These are phyloP conservation scores for Sipha flava DNA, from an alignment of 1,140 invertebrate genomes.

Conservation along the genomic window DNA sequence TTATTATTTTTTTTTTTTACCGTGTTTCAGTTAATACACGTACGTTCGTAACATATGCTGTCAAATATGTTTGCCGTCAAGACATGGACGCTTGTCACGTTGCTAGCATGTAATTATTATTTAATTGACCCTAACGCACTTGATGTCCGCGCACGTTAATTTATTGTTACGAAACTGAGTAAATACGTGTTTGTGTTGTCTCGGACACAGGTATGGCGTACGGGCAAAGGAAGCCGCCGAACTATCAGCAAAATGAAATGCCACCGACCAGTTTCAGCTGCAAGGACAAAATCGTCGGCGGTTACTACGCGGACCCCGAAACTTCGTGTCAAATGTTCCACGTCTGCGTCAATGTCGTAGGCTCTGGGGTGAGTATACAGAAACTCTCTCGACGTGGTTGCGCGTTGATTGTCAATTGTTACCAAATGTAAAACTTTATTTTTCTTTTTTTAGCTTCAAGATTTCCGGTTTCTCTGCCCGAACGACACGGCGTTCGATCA, in stretches of 20 bases:
- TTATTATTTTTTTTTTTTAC: too few relatives aligned
- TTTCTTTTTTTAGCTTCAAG: constrained; percentile 52
- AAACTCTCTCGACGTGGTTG: too few relatives aligned
- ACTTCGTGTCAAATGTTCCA: constrained; percentile 89
- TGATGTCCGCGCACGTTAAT: too few relatives aligned
- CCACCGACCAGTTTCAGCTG: constrained; percentile 79
- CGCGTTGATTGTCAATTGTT: too few relatives aligned
- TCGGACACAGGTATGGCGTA: not conserved
- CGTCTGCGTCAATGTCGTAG: constrained; percentile 74
- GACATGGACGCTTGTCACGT: not conserved
- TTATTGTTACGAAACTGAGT: too few relatives aligned
- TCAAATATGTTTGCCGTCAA: not conserved
- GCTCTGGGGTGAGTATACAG: constrained; percentile 56
- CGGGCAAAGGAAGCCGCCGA: constrained; percentile 49
- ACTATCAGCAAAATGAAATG: constrained; percentile 69
- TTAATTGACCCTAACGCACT: not conserved
- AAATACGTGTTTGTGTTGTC: not conserved
- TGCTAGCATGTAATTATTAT: constrained; percentile 5
- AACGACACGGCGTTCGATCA: constrained; percentile 88
- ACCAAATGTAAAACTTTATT: not conserved
- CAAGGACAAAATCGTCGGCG: constrained; percentile 75
- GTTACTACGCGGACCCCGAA: constrained; percentile 84
- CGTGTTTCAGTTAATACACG: constrained; percentile 8
- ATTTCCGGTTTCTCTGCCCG: constrained; percentile 79
- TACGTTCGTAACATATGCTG: not conserved